Conservation (phyloP, 2,888 invertebrate species). For the Serripes groenlandicus region DNA sequence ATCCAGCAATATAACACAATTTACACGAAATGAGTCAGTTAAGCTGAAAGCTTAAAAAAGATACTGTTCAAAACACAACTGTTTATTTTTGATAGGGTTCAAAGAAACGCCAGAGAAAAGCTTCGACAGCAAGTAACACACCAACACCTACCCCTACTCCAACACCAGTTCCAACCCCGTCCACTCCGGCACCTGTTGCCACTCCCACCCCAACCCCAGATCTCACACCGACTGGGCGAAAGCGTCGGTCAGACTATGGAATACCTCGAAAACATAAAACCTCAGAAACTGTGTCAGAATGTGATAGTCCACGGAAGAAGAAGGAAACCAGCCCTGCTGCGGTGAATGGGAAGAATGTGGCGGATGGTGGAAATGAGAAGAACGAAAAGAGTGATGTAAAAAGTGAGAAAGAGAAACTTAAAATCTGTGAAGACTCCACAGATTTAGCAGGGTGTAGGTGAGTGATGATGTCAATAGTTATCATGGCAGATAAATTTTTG, state of each 20-base stretch:
- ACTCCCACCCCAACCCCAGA: slow-evolving; percentile 11
- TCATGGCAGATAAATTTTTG: too few species aligned
- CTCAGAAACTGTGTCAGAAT: slow-evolving; percentile 41
- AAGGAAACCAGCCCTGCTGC: slow-evolving; percentile 15
- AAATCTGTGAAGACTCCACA: slow-evolving; percentile 66
- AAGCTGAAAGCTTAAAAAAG: too few species aligned
- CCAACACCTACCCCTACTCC: slow-evolving; percentile 16
- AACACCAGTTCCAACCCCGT: slow-evolving; percentile 10
- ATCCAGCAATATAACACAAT: too few species aligned
- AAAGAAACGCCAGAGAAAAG: slow-evolving; percentile 27
- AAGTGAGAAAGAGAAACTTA: slow-evolving; percentile 71
- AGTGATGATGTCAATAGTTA: too few species aligned
- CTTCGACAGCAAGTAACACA: slow-evolving; percentile 31
- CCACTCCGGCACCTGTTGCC: slow-evolving; percentile 3
- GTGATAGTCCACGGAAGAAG: slow-evolving; percentile 57
- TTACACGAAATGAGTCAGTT: too few species aligned
- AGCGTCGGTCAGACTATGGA: slow-evolving; percentile 62
- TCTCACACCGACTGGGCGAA: slow-evolving; percentile 59
- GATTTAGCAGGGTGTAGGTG: slow-evolving; percentile 80
- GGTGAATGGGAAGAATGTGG: slow-evolving; percentile 5
- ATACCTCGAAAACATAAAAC: slow-evolving; percentile 61
- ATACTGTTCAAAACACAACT: neutral
- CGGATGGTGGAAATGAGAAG: slow-evolving; percentile 2
- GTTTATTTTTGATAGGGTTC: neutral
- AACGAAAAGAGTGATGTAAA: neutral